Conservation (phyloP, 2,113 vertebrate species). For the Anguilla rostrata region DNA sequence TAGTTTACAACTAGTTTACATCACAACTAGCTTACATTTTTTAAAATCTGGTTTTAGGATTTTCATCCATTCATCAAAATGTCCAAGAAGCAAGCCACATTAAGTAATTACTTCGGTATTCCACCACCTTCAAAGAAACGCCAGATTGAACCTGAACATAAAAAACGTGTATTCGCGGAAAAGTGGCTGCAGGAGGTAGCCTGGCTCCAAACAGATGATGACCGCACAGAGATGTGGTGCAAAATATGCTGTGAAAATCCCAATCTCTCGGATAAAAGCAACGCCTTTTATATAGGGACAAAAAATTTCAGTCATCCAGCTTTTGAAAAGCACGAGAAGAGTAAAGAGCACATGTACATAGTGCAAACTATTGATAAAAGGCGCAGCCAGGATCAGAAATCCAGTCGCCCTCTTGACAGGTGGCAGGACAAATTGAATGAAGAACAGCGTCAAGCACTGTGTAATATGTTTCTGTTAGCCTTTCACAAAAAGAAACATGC, state of each 20-base stretch:
- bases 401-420: no score
- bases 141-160: constrained; percentile 11
- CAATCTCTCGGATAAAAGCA: constrained; percentile 15
- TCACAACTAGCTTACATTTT: no score
- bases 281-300: constrained; percentile 22
- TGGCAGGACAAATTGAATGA: no score
- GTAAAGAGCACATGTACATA: constrained; percentile 9
- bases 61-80: not conserved
- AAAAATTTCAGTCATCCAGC: constrained; percentile 35
- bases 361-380: not conserved
- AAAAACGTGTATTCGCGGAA: not conserved
- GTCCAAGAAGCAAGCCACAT: constrained; percentile 16
- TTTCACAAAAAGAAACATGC: no score
- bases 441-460: no score
- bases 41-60: not conserved
- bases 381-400: no score
- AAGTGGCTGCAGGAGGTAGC: no score
- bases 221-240: constrained; percentile 17
- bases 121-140: constrained; percentile 9
- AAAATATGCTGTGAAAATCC: constrained; percentile 18
- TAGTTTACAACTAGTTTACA: no score
- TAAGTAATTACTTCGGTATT: constrained; percentile 11
- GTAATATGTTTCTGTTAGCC: no score
- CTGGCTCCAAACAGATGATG: no score
- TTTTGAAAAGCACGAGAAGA: constrained; percentile 35